Base-by-base conservation (phyloP, 2,113 vertebrate genomes). In the Burhinus oedicnemus region DNA sequence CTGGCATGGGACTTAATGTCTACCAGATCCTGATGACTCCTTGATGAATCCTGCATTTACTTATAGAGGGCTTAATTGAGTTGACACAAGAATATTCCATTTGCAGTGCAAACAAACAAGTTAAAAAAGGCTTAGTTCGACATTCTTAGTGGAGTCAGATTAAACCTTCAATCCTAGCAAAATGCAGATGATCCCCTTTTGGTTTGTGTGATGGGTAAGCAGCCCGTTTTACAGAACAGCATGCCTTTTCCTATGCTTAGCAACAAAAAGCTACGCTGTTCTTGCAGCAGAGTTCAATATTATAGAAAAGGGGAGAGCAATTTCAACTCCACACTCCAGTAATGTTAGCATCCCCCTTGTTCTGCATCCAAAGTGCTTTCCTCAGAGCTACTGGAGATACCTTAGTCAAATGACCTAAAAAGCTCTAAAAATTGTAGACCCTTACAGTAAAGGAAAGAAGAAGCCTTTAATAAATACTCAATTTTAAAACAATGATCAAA, bases 41-140 rank as follows among this genome's bases (percentile, higher is more conserved):
- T 82, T 76, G 81, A 85, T 71, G 54, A 90, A 83, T 89, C 61
- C 64, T 76, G 27, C 52, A 49, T 78, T 93, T 89, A 79, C 62
- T 71, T 70, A 68, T 1, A 57, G 36, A 51, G 27, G 44, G 44
- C 64, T 90, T 88, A 78, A 74, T 4, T 77, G 49, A 49, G 18
- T 91, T 69, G 74, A 92, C 68, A 79, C 34, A 86, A 54, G 69
- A 87, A 69, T 93, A 90, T 93, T 90, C 75, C n/a, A 57, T 83
- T 82, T 34, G 9, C 45, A 82, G 27, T 54, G 47, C 32, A 95
- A 97, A 87, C 51, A 93, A 97, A 60, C 19, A 68, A 36, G 51
- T 75, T 60, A 14, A 47, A 93, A 76, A 66, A 70, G 52, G 44
- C 55, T 90, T 80, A 80, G 42, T 89, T 83, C 71, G 58, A 17